phyloP scores from a whole-genome alignment of 2,113 vertebrate species.

The Saccopteryx leptura region DNA sequence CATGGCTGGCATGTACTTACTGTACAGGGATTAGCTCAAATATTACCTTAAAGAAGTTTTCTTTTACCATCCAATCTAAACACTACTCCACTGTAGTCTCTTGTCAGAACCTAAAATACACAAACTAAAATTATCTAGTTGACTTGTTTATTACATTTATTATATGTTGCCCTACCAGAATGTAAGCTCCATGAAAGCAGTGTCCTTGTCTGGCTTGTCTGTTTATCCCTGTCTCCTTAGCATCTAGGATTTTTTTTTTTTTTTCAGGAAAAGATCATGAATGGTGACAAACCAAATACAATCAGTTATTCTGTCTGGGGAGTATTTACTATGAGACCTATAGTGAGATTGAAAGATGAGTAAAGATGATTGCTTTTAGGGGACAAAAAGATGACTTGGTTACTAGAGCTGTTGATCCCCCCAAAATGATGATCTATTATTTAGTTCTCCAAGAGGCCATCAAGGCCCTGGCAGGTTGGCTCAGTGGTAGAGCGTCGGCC shows the following conservation, averaged over 20 bases:
- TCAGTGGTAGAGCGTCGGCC: no score
- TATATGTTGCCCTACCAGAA: neutral
- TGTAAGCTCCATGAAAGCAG: neutral
- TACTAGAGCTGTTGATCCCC: neutral
- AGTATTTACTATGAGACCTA: neutral
- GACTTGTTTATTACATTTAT: neutral
- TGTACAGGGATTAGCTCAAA: neutral
- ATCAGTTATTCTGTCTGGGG: neutral
- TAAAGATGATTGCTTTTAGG: neutral
- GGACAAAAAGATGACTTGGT: neutral
- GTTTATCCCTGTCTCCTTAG: neutral
- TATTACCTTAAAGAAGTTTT: slow-evolving; percentile 49
- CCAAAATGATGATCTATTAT: neutral
- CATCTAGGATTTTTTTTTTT: neutral
- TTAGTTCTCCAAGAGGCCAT: neutral
- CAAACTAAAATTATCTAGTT: neutral
- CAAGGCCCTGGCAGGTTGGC: neutral
- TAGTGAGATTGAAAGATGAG: neutral
- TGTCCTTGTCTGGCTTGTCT: neutral
- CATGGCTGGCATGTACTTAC: slow-evolving; percentile 8
- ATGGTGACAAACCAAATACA: neutral
- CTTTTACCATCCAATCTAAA: neutral
- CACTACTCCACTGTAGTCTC: neutral
- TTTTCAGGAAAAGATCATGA: neutral
- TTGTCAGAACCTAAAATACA: slow-evolving; percentile 34